Percentiles rank a stretch among this genome's conserved stretches.
These are phyloP conservation scores for Pterocles orientalis DNA, from an alignment of 2,113 vertebrate species.

Conservation along the genomic window DNA sequence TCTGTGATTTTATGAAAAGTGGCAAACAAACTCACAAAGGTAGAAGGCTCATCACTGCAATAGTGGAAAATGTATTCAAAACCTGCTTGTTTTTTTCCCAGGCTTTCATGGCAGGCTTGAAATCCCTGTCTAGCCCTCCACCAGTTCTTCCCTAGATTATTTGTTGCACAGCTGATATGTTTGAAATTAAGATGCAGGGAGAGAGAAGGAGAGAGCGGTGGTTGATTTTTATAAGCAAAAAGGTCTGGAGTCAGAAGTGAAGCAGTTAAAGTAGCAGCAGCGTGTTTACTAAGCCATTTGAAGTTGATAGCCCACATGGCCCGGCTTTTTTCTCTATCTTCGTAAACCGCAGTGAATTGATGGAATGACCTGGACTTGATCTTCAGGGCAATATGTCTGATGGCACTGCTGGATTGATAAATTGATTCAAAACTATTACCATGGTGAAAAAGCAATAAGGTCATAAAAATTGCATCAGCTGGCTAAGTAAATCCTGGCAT, in stretches of 20 bases:
- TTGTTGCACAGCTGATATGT: background rate
- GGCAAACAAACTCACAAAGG: background rate
- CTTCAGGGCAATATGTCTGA: constrained; percentile 98
- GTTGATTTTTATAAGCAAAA: constrained; percentile 20
- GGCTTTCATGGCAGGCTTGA: background rate
- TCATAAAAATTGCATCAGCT: constrained; percentile 99
- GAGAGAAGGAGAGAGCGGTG: background rate
- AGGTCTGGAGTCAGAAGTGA: constrained; percentile 75
- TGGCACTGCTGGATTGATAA: constrained; percentile 98
- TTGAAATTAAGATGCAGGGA: background rate
- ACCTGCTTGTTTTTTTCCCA: background rate
- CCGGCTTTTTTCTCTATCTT: constrained; percentile 85
- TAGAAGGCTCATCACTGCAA: background rate
- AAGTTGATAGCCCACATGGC: constrained; percentile 82
- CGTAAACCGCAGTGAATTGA: constrained; percentile 92
- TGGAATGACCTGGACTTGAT: constrained; percentile 99
- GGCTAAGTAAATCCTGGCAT: constrained; percentile 98
- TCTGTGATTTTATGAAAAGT: too few relatives aligned
- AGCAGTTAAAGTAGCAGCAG: constrained; percentile 87
- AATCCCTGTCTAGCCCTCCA: background rate
- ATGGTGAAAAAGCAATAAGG: constrained; percentile 99
- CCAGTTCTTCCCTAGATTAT: background rate
- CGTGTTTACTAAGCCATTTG: constrained; percentile 92
- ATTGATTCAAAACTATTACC: constrained; percentile 99
- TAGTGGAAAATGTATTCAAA: background rate